A percentile compares a stretch with the other conserved stretches of the same genome.
Evolutionary conservation across 2,888 invertebrate species (phyloP).

Genomic region (Scaeva pyrastri): DNA sequence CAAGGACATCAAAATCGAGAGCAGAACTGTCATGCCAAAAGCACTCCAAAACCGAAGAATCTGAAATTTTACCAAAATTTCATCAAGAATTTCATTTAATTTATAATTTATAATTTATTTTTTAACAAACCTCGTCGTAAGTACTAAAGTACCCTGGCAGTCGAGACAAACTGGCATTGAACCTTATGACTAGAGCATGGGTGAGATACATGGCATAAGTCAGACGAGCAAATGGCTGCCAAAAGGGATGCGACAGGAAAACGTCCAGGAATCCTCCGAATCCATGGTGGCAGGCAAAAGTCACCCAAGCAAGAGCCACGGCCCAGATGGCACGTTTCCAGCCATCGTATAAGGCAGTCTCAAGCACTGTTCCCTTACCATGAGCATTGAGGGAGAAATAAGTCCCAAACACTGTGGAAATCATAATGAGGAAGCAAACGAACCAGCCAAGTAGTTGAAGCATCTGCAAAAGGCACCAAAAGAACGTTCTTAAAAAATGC

Average conservation of each 20-base stretch:
- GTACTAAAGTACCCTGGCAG: constrained; percentile 49
- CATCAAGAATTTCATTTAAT: not conserved
- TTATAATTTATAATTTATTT: too few relatives aligned
- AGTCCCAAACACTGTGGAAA: constrained; percentile 60
- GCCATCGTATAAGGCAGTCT: constrained; percentile 71
- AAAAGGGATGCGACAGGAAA: constrained; percentile 65
- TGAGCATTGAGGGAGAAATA: constrained; percentile 44
- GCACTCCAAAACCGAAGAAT: constrained; percentile 63
- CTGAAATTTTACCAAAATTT: constrained; percentile 12
- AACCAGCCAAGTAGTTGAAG: constrained; percentile 54
- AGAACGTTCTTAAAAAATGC: not conserved
- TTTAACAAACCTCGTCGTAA: constrained; percentile 49
- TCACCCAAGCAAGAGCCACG: constrained; percentile 70
- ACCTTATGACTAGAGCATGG: constrained; percentile 53
- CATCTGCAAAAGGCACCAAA: not conserved
- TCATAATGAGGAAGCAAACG: constrained; percentile 45
- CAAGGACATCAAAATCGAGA: constrained; percentile 79
- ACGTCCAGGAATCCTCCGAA: constrained; percentile 73
- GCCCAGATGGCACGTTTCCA: constrained; percentile 72
- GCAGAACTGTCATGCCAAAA: constrained; percentile 52
- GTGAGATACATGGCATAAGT: constrained; percentile 74
- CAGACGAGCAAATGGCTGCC: constrained; percentile 74
- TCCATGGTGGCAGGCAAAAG: constrained; percentile 74
- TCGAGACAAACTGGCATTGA: constrained; percentile 28
- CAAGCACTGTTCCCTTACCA: constrained; percentile 39